phyloP scores from a whole-genome alignment of 30 jellyfish, hydroid and myxozoan genomes.

The Nemopilema nomurai region DNA sequence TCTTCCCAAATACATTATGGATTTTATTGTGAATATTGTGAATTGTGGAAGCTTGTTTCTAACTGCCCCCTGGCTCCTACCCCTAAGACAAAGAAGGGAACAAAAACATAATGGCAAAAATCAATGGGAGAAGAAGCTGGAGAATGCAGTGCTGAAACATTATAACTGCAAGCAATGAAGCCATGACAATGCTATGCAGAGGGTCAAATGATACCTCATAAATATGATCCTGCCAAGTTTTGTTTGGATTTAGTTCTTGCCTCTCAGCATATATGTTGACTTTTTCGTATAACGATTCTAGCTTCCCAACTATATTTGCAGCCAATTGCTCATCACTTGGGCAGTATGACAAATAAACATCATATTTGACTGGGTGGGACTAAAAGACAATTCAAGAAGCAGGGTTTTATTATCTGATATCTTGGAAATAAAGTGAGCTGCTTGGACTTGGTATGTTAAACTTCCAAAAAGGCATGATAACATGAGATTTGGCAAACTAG shows the following conservation, averaged over 20 bases:
- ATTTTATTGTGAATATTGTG: too few relatives aligned
- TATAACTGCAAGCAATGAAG: not conserved
- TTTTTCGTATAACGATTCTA: not conserved
- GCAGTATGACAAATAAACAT: constrained; percentile 54
- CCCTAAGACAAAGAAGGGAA: too few relatives aligned
- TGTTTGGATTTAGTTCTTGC: constrained; percentile 22
- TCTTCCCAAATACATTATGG: too few relatives aligned
- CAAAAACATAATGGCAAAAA: not conserved
- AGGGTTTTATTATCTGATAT: too few relatives aligned
- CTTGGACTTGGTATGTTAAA: too few relatives aligned
- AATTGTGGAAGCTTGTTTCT: too few relatives aligned
- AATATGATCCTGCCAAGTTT: constrained; percentile 51
- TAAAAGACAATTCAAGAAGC: not conserved
- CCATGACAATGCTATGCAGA: not conserved
- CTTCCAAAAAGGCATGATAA: too few relatives aligned
- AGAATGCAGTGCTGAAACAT: not conserved
- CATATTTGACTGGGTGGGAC: constrained; percentile 19
- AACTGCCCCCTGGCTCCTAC: too few relatives aligned
- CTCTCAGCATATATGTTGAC: constrained; percentile 24
- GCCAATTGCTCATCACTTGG: constrained; percentile 22
- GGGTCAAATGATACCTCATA: constrained; percentile 32
- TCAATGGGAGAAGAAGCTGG: not conserved
- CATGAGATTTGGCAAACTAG: too few relatives aligned
- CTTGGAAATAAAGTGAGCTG: too few relatives aligned
- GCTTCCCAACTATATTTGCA: constrained; percentile 10